A percentile compares a stretch with the other conserved stretches of the same genome.
These are phyloP conservation scores for Dryobates pubescens DNA, from an alignment of 2,797 vertebrate genomes.

Conservation along the genomic window DNA sequence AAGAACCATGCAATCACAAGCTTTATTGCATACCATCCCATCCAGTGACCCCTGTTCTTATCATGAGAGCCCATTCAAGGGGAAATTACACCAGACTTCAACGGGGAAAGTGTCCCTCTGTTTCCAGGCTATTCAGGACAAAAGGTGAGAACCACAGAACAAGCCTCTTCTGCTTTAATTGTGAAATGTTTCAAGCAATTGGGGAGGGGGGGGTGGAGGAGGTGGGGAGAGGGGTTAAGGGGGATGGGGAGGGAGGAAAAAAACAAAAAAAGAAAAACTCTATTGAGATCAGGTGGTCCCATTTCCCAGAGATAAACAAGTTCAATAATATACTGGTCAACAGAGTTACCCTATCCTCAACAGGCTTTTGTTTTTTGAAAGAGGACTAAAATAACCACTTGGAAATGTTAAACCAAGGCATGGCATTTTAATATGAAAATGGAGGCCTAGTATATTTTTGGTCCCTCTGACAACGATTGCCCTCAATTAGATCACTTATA, in stretches of 20 bases:
- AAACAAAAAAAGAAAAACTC: constrained; percentile 54
- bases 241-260: background rate
- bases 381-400: constrained; percentile 83
- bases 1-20: constrained; percentile 82
- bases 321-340: constrained; percentile 79
- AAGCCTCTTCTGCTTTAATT: constrained; percentile 78
- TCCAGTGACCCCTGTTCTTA: constrained; percentile 79
- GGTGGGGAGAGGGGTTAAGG: background rate
- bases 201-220: background rate
- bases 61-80: constrained; percentile 76
- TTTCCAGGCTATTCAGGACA: constrained; percentile 80
- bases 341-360: constrained; percentile 79
- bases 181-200: constrained; percentile 72
- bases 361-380: constrained; percentile 80
- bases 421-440: constrained; percentile 90
- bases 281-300: constrained; percentile 82
- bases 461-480: constrained; percentile 87
- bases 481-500: constrained; percentile 92
- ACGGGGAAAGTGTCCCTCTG: constrained; percentile 75
- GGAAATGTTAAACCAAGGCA: constrained; percentile 87
- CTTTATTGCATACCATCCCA: constrained; percentile 83
- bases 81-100: constrained; percentile 82
- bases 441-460: constrained; percentile 80
- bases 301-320: constrained; percentile 78
- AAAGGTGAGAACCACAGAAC: constrained; percentile 78